Conservation (phyloP, 35 echinoderm and acorn worm genomes). For the Chiridota heheva region DNA sequence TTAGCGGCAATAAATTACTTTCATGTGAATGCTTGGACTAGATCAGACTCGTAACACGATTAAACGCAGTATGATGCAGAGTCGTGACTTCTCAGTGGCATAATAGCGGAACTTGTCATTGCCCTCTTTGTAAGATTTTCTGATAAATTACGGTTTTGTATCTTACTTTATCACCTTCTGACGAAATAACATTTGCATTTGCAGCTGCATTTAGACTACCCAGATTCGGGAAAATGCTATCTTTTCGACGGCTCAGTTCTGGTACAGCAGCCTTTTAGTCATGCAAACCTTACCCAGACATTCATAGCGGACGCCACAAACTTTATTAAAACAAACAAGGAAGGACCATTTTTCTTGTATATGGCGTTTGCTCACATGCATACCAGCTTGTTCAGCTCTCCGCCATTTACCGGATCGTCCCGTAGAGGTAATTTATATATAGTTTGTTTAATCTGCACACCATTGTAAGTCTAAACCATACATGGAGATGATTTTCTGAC, state of each 20-base stretch:
- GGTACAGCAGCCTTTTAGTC: conserved; percentile 48
- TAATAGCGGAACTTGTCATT: too few relatives aligned
- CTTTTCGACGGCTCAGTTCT: conserved; percentile 51
- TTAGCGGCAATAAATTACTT: too few relatives aligned
- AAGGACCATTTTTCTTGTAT: conserved; percentile 63
- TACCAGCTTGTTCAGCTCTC: conserved; percentile 29
- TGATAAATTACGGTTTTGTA: not conserved
- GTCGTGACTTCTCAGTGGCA: too few relatives aligned
- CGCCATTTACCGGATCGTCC: conserved; percentile 45
- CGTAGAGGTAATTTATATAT: conserved; percentile 44
- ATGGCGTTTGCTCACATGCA: conserved; percentile 51
- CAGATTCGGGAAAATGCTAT: conserved; percentile 35
- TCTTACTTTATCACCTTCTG: not conserved
- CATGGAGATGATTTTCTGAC: too few relatives aligned
- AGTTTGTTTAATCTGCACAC: too few relatives aligned
- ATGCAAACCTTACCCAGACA: conserved; percentile 32
- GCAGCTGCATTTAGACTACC: conserved; percentile 12
- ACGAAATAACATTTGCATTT: conserved; percentile 1
- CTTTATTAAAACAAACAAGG: conserved; percentile 52
- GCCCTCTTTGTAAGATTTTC: too few relatives aligned
- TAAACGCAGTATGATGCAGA: too few relatives aligned
- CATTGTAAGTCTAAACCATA: too few relatives aligned
- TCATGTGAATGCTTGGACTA: too few relatives aligned
- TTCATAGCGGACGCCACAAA: conserved; percentile 40
- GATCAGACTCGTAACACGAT: too few relatives aligned